Percentiles rank a stretch among this genome's conserved stretches.
These are phyloP conservation scores for Eupithecia tripunctaria DNA, from an alignment of 2,888 invertebrate genomes.

Conservation along the genomic window DNA sequence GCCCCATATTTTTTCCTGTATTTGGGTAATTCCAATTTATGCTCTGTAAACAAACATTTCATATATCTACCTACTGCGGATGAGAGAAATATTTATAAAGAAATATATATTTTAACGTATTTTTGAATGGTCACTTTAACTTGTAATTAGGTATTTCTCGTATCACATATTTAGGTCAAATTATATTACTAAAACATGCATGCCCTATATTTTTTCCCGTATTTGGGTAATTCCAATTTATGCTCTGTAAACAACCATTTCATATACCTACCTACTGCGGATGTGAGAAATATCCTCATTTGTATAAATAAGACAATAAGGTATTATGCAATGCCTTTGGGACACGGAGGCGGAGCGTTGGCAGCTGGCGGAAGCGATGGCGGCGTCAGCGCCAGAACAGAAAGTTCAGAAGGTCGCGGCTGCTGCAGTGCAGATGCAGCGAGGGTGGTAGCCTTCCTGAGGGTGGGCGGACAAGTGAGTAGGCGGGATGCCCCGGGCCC, in stretches of 20 bases:
- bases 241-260: background rate
- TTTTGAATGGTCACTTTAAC: background rate
- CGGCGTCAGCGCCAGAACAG: conserved; percentile 47
- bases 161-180: background rate
- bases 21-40: background rate
- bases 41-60: background rate
- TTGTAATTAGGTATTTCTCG: background rate
- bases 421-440: conserved; percentile 69
- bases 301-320: conserved; percentile 35
- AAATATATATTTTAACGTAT: background rate
- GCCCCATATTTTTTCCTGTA: background rate
- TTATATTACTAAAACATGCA: background rate
- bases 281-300: conserved; percentile 6
- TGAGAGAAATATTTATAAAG: too few species aligned
- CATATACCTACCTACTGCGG: background rate
- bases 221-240: background rate
- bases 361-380: conserved; percentile 40
- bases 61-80: background rate
- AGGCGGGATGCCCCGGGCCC: conserved; percentile 47
- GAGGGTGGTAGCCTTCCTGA: conserved; percentile 49
- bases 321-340: conserved; percentile 31
- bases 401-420: conserved; percentile 70
- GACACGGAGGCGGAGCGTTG: conserved; percentile 35
- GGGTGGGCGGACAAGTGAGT: conserved; percentile 48
- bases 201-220: background rate